Percentiles rank a stretch among this genome's conserved stretches.
Evolutionary conservation across 1,140 invertebrate species (phyloP).

Genomic region (Lepeophtheirus salmonis): DNA sequence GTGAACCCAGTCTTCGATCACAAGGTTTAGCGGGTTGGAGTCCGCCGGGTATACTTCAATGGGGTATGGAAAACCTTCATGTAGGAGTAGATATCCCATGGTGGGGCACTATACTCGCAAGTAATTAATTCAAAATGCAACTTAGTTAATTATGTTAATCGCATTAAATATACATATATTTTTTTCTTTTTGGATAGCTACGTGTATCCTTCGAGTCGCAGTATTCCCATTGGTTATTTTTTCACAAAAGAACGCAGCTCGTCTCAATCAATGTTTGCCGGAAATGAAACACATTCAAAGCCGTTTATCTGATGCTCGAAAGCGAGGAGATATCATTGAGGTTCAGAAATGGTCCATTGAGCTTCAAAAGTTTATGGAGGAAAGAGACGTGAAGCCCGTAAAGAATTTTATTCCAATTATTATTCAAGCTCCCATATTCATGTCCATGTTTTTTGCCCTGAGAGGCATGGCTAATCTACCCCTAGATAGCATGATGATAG

Average conservation of each 20-base stretch:
- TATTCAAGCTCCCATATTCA: conserved; percentile 45
- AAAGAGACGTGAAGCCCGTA: conserved; percentile 54
- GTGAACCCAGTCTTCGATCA: conserved; percentile 36
- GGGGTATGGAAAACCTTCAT: conserved; percentile 59
- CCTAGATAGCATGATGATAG: conserved; percentile 62
- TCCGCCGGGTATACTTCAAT: conserved; percentile 58
- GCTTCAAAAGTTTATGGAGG: conserved; percentile 55
- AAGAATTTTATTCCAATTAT: conserved; percentile 38
- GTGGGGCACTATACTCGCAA: conserved; percentile 61
- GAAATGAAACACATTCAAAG: conserved; percentile 52
- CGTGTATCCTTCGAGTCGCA: conserved; percentile 43
- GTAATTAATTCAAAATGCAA: conserved; percentile 29
- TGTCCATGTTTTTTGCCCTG: conserved; percentile 71
- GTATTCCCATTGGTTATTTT: conserved; percentile 66
- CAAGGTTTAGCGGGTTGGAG: conserved; percentile 55
- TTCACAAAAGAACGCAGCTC: conserved; percentile 50
- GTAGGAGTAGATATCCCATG: conserved; percentile 55
- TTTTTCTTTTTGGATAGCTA: conserved; percentile 36
- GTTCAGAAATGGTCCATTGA: conserved; percentile 48
- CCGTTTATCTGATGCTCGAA: conserved; percentile 61
- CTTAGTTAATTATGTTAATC: no score
- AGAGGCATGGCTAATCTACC: conserved; percentile 63
- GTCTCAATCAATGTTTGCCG: conserved; percentile 60
- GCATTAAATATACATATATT: background rate
- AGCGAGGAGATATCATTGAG: conserved; percentile 55